phyloP scores from a whole-genome alignment of 2,113 vertebrate genomes.

The Gymnobelideus leadbeateri region DNA sequence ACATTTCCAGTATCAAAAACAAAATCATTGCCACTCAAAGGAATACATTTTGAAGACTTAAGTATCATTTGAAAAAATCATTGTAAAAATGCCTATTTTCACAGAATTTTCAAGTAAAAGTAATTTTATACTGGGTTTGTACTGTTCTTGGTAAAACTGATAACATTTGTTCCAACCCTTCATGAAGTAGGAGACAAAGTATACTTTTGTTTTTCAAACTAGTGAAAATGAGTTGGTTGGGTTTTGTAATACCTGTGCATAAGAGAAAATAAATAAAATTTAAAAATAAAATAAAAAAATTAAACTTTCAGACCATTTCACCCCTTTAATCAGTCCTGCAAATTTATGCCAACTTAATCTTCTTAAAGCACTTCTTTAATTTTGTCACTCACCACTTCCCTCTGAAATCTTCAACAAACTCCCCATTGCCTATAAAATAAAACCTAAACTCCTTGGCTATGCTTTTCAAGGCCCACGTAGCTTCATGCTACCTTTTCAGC shows the following conservation, averaged over 20 bases:
- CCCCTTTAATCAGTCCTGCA: not conserved
- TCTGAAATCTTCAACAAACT: accelerated
- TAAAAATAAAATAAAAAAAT: too few species aligned
- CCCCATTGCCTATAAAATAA: accelerated
- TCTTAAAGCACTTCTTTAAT: not conserved
- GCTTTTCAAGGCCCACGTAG: not conserved
- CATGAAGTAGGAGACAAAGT: not conserved
- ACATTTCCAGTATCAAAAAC: not conserved
- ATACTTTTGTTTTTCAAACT: not conserved
- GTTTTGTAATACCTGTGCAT: not conserved
- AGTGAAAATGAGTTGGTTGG: not conserved
- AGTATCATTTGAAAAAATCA: not conserved
- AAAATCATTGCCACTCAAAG: not conserved
- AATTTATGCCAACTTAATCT: not conserved
- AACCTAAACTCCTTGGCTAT: not conserved
- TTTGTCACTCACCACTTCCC: not conserved
- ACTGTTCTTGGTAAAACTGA: not conserved
- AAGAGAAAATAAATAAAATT: not conserved
- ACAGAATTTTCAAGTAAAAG: constrained; percentile 15
- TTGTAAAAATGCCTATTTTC: constrained; percentile 33
- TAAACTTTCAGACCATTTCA: not conserved
- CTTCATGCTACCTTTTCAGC: not conserved
- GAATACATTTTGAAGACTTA: constrained; percentile 44
- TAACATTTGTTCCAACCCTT: not conserved
- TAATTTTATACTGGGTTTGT: not conserved